phyloP scores from a whole-genome alignment of 2,113 vertebrate species.

The Burhinus bistriatus region DNA sequence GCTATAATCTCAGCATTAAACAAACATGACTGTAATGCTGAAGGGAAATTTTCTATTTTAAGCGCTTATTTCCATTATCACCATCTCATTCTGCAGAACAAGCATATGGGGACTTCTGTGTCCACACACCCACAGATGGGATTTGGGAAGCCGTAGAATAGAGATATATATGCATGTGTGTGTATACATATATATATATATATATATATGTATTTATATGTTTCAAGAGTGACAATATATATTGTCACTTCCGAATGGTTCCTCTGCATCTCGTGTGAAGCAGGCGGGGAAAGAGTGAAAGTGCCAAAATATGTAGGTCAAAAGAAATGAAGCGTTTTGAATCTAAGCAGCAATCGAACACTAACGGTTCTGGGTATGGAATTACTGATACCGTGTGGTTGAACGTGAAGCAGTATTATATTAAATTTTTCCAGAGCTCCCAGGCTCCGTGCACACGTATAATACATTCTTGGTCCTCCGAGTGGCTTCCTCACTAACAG shows the following conservation, averaged over 20 bases:
- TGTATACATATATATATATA: rapidly evolving
- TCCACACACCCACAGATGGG: background rate
- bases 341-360: background rate
- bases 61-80: background rate
- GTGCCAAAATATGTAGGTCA: background rate
- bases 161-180: rapidly evolving
- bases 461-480: rapidly evolving
- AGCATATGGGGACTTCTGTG: background rate
- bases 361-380: background rate
- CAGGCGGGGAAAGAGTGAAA: background rate
- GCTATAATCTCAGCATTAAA: background rate
- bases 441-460: rapidly evolving
- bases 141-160: background rate
- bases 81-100: background rate
- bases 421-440: background rate
- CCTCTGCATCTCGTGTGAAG: background rate
- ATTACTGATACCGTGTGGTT: rapidly evolving
- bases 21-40: background rate
- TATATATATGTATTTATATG: rapidly evolving
- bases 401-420: rapidly evolving
- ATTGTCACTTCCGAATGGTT: background rate
- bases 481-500: background rate
- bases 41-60: slow-evolving; percentile 32
- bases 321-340: background rate
- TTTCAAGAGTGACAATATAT: background rate